A percentile compares a stretch with the other conserved stretches of the same genome.
Evolutionary conservation across 2,888 invertebrate species (phyloP).

Genomic region (Microplitis deprimator): DNA sequence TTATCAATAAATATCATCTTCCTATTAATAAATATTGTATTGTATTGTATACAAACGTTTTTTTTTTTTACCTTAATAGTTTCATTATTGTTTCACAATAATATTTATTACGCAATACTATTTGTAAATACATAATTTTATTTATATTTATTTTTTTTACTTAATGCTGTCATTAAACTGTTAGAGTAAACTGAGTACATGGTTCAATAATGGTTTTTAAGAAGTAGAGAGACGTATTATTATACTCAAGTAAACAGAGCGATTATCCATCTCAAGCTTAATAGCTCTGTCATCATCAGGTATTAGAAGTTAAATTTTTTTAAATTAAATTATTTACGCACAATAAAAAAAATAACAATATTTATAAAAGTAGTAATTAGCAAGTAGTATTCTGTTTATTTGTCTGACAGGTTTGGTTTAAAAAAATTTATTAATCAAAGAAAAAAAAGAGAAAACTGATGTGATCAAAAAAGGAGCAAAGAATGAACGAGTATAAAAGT

Average conservation of each 20-base stretch:
- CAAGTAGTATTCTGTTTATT: background rate
- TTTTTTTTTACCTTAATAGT: background rate
- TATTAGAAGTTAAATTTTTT: background rate
- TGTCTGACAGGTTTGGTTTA: background rate
- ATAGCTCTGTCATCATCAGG: conserved; percentile 14
- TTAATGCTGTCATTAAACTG: conserved; percentile 15
- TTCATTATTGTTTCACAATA: conserved; percentile 6
- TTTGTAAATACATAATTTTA: conserved; percentile 18
- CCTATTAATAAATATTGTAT: background rate
- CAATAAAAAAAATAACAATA: background rate
- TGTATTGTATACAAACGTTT: conserved; percentile 1
- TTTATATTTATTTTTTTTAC: background rate
- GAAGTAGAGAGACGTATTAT: conserved; percentile 26
- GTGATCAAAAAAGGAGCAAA: background rate
- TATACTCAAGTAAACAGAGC: conserved; percentile 29
- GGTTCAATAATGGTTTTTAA: conserved; percentile 26
- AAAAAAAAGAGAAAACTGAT: background rate
- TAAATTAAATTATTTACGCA: background rate
- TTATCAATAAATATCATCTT: conserved; percentile 18
- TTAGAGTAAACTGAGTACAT: conserved; percentile 1
- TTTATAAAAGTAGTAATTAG: background rate
- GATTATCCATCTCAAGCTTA: conserved; percentile 17
- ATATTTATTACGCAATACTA: background rate
- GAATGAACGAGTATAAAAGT: background rate
- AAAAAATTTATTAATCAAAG: background rate